Percentiles rank a stretch among this genome's conserved stretches.
phyloP scores from a whole-genome alignment of 2,888 invertebrate species.

The Dynastes tityus region DNA sequence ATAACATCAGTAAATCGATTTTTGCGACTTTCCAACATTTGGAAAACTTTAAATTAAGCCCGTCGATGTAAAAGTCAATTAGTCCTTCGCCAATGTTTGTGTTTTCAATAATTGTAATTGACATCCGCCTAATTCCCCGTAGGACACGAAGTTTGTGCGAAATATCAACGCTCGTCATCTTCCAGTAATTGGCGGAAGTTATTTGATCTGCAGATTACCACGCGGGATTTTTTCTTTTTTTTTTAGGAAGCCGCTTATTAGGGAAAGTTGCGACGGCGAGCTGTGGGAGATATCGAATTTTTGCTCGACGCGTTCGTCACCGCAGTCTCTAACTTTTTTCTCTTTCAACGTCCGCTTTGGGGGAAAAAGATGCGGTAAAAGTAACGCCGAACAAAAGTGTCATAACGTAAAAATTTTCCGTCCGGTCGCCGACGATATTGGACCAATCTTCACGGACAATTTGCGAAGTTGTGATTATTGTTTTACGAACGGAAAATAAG shows the following conservation, averaged over 20 bases:
- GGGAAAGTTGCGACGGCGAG: not conserved
- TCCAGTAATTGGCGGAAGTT: slow-evolving; percentile 39
- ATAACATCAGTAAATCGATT: no score
- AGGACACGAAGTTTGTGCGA: slow-evolving; percentile 30
- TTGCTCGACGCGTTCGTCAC: not conserved
- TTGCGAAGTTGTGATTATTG: slow-evolving; percentile 1
- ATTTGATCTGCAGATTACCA: slow-evolving; percentile 45
- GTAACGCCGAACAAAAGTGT: not conserved
- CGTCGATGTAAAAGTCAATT: not conserved
- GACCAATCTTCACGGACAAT: not conserved
- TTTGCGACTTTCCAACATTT: no score
- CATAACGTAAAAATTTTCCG: slow-evolving; percentile 2
- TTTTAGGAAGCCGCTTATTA: not conserved
- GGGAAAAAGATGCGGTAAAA: not conserved
- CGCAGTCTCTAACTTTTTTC: not conserved
- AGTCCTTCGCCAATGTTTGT: slow-evolving; percentile 1
- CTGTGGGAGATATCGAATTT: not conserved
- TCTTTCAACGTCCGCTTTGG: not conserved
- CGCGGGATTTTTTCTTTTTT: not conserved
- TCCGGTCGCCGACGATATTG: slow-evolving; percentile 2
- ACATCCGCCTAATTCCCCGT: slow-evolving; percentile 27
- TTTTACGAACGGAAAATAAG: not conserved
- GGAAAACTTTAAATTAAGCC: not conserved
- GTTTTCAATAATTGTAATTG: slow-evolving; percentile 27
- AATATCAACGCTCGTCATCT: slow-evolving; percentile 25